Base-by-base conservation (phyloP, 2,888 invertebrate species). In the Rhagium mordax region DNA sequence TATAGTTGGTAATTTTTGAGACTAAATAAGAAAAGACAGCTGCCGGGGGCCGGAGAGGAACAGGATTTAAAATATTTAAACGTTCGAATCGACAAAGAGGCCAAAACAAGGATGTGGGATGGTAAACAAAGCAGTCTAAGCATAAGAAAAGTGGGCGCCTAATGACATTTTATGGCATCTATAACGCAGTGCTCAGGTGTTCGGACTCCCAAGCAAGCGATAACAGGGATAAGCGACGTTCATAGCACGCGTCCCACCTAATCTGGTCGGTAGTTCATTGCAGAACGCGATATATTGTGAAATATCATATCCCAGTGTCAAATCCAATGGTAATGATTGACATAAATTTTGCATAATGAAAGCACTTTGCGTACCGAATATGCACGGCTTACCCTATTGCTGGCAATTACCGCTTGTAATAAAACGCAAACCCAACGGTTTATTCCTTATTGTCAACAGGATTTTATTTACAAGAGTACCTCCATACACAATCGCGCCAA, bases 311-410 rank as follows among this genome's bases (percentile, higher is more conserved):
- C 86, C 86, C 82, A 79, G 84, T 86, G 87, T 87, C 87, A 87
- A 84, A 86, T 82, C 81, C 85, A 86, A 88, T 85, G 87, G 86
- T 88, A 88, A 87, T 87, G 88, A 88, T 88, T 88, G 88, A 85
- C 87, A 87, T 88, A 88, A 88, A 88, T 88, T 88, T 85, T 80
- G 82, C 85, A 84, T 87, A 87, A 86, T 86, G 86, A 87, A 86
- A 84, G 85, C 83, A 84, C 81, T 86, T 85, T 84, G 84, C 81
- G 83, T 83, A 81, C 79, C 74, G 79, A 76, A 78, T 75, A 79
- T 81, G 79, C 81, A 79, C 76, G 76, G 78, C 78, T 77, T 79
- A 75, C 75, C 72, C 77, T 72, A 76, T 74, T 76, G 77, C 78
- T 74, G 76, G 78, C 79, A 79, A 77, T 80, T 79, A 77, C 76